A percentile compares a stretch with the other conserved stretches of the same genome.
These are phyloP conservation scores for Passer montanus DNA, from an alignment of 2,113 vertebrate genomes.

Conservation along the genomic window DNA sequence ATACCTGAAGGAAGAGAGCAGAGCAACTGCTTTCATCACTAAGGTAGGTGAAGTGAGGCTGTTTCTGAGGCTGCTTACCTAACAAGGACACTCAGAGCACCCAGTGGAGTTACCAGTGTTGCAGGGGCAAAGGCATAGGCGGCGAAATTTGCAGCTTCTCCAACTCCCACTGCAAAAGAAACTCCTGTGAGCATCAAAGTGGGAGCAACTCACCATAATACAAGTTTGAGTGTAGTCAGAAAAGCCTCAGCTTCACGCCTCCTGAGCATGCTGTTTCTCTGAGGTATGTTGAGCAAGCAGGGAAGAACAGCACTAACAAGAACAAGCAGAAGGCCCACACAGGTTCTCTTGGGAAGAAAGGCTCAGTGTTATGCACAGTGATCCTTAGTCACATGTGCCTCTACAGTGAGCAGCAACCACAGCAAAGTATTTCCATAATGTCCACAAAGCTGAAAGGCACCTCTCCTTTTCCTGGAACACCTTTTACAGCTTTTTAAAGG, in stretches of 20 bases:
- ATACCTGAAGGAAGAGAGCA: neutral
- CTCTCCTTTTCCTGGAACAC: neutral
- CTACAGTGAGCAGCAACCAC: neutral
- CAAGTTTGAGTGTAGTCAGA: neutral
- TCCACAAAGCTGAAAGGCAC: neutral
- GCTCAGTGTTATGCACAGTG: neutral
- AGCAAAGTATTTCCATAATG: neutral
- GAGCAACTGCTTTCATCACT: neutral
- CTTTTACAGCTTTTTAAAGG: neutral
- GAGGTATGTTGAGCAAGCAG: neutral
- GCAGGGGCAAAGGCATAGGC: conserved; percentile 87
- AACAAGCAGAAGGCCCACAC: neutral
- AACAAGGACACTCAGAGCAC: conserved; percentile 85
- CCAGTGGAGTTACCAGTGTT: conserved; percentile 84
- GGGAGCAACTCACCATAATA: neutral
- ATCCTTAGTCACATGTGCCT: neutral
- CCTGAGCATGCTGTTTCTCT: neutral
- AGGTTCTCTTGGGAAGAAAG: neutral
- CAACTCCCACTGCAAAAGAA: conserved; percentile 80
- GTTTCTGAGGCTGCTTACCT: conserved; percentile 62
- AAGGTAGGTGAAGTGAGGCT: neutral
- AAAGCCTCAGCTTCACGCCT: neutral
- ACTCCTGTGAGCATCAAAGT: neutral
- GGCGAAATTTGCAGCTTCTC: conserved; percentile 86
- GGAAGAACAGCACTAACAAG: neutral